Evolutionary conservation across 2,888 invertebrate genomes (phyloP).

Genomic region (Pediacus dermestoides): DNA sequence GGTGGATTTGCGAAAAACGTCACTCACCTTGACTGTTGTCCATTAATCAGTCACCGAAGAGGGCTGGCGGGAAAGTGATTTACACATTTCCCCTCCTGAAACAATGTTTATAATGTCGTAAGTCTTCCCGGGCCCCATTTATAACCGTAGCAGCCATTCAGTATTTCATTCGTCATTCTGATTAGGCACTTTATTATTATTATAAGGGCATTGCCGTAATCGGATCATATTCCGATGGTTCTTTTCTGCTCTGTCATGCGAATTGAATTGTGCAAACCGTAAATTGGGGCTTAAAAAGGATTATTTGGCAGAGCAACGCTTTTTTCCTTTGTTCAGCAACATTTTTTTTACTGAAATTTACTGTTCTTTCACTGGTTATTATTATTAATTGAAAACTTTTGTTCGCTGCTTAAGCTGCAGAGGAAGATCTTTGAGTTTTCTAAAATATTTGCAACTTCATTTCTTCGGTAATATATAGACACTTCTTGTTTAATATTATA

Average conservation of each 20-base stretch:
- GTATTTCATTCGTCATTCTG: conserved; percentile 26
- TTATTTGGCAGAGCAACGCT: too few species aligned
- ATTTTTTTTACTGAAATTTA: too few species aligned
- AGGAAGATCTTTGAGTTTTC: too few species aligned
- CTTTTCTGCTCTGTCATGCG: conserved; percentile 12
- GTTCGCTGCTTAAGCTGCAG: too few species aligned
- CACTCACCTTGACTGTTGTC: conserved; percentile 11
- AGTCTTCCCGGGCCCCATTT: conserved; percentile 22
- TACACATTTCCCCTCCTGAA: conserved; percentile 10
- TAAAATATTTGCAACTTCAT: too few species aligned
- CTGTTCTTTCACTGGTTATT: too few species aligned
- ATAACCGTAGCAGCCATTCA: conserved; percentile 22
- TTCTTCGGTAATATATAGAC: too few species aligned
- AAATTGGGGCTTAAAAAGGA: too few species aligned
- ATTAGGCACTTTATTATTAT: conserved; percentile 19
- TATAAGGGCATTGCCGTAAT: conserved; percentile 15
- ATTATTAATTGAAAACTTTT: too few species aligned
- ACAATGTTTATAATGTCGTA: conserved; percentile 30
- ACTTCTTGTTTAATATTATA: too few species aligned
- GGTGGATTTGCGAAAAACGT: conserved; percentile 10
- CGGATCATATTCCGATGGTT: conserved; percentile 9
- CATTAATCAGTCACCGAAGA: conserved; percentile 14
- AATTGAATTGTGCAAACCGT: too few species aligned
- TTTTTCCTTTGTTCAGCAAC: too few species aligned
- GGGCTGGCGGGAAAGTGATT: conserved; percentile 2